A percentile compares a stretch with the other conserved stretches of the same genome.
Conservation (phyloP, 2,113 vertebrate genomes). For the Planiliza haematocheilus region DNA sequence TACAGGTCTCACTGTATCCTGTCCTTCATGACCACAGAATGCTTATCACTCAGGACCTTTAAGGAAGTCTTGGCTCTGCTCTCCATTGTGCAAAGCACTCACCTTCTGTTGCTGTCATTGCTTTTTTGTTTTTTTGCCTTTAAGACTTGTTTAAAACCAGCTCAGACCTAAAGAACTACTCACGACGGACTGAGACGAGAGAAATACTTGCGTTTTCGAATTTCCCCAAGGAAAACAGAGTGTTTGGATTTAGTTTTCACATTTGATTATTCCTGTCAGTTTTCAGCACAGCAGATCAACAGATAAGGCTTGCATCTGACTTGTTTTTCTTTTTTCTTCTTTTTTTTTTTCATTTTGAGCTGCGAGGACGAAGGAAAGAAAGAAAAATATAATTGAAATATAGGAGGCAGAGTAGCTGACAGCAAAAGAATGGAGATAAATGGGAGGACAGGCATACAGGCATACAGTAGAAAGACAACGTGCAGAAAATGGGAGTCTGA, state of each 20-base stretch:
- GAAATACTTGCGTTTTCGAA: not conserved
- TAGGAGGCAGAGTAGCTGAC: not conserved
- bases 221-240: not conserved
- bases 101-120: not conserved
- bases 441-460: slow-evolving; percentile 10
- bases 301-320: too few relatives aligned
- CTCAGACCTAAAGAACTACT: not conserved
- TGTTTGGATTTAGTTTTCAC: not conserved
- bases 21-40: not conserved
- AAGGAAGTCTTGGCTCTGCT: slow-evolving; percentile 3
- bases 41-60: not conserved
- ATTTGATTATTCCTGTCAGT: not conserved
- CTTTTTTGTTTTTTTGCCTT: slow-evolving; percentile 18
- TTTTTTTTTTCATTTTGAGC: not conserved
- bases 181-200: slow-evolving; percentile 2
- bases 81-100: slow-evolving; percentile 1
- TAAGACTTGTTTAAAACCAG: slow-evolving; percentile 25
- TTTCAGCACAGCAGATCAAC: not conserved
- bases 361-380: not conserved
- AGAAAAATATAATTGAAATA: slow-evolving; percentile 8
- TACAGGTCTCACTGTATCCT: not conserved
- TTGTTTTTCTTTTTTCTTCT: too few relatives aligned
- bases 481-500: slow-evolving; percentile 12
- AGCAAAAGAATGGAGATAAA: slow-evolving; percentile 6
- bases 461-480: not conserved